Evolutionary conservation across 2,113 vertebrate genomes (phyloP).

Genomic region (Microcebus ravelobensis): DNA sequence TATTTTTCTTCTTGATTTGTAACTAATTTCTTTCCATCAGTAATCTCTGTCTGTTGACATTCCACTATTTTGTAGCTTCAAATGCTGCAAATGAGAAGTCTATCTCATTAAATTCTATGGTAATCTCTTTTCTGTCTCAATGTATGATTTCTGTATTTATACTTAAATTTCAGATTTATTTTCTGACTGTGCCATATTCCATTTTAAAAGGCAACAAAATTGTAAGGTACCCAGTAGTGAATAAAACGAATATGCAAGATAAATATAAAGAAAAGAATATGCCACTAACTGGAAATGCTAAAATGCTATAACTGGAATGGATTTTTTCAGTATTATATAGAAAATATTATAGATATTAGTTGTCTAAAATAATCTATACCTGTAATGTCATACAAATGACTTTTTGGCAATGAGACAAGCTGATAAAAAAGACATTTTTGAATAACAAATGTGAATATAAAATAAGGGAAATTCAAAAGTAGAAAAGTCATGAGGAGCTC

Average conservation of each 20-base stretch:
- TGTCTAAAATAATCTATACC: neutral
- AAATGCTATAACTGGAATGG: neutral
- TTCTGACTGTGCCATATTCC: neutral
- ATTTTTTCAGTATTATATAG: neutral
- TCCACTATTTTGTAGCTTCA: neutral
- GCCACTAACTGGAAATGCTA: neutral
- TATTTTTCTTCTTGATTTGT: neutral
- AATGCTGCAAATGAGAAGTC: neutral
- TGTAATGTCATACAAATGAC: neutral
- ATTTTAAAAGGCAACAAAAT: neutral
- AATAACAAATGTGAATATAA: neutral
- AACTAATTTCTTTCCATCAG: neutral
- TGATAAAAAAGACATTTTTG: constrained; percentile 1
- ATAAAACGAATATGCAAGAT: neutral
- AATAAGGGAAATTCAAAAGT: neutral
- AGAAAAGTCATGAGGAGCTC: neutral
- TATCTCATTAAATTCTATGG: neutral
- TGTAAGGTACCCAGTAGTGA: neutral
- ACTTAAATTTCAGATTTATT: neutral
- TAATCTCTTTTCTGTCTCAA: constrained; percentile 10
- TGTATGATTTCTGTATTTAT: neutral
- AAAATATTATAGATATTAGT: neutral
- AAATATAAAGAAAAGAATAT: neutral
- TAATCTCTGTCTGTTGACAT: neutral
- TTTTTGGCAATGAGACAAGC: neutral